These are phyloP conservation scores for Drosophila greeni DNA, from an alignment of 2,888 invertebrate genomes.

Conservation along the genomic window DNA sequence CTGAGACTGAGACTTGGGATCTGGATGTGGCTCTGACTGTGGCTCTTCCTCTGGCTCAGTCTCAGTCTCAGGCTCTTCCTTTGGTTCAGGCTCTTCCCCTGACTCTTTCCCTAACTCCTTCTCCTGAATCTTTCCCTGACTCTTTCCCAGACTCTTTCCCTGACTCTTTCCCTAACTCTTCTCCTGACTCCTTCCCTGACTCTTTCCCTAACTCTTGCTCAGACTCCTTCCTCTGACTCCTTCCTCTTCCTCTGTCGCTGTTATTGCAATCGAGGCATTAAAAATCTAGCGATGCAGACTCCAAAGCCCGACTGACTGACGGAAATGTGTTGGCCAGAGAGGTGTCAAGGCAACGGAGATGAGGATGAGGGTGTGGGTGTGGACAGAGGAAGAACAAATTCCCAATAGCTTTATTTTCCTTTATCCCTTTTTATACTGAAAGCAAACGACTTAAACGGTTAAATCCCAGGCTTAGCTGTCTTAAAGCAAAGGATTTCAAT, in stretches of 20 bases:
- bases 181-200: background rate
- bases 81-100: conserved; percentile 22
- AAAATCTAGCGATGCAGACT: conserved; percentile 47
- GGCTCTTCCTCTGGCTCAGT: too few relatives aligned
- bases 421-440: conserved; percentile 13
- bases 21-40: background rate
- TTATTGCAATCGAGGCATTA: conserved; percentile 58
- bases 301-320: background rate
- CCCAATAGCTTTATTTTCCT: conserved; percentile 23
- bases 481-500: conserved; percentile 41
- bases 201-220: background rate
- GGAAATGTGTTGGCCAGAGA: background rate
- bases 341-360: background rate
- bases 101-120: background rate
- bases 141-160: background rate
- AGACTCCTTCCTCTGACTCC: background rate
- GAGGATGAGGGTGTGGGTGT: background rate
- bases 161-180: conserved; percentile 15
- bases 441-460: conserved; percentile 44
- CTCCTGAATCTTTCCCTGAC: too few relatives aligned
- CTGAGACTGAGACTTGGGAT: background rate
- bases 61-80: too few relatives aligned
- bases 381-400: conserved; percentile 2
- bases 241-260: conserved; percentile 9
- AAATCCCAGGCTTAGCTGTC: conserved; percentile 36